Evolutionary conservation across 2,113 vertebrate genomes (phyloP), one percentile per base, ranked within the genome.

Genomic region (Agapornis roseicollis): DNA sequence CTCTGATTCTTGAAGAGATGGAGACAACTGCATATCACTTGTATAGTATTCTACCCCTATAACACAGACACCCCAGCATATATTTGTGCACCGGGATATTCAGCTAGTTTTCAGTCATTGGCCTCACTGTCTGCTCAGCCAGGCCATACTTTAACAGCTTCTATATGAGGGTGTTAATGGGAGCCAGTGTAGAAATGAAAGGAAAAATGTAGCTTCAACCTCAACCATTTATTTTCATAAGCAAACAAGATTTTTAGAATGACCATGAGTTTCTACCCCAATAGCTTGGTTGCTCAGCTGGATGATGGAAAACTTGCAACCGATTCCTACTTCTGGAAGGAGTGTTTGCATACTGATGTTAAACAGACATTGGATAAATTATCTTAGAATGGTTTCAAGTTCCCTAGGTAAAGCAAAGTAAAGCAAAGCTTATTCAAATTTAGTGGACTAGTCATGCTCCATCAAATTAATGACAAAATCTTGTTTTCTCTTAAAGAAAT

Each of bases 71-170:
- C 2, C 0, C 2, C 23, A 78, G 13, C 6, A 37, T 9, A 9
- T 35, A 39, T n/a, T n/a, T 0, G 0, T 71, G 20, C 11, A 16
- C 19, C 6, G 4, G 2, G 1, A 73, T 83, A 47, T 56, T 73
- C 14, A 73, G 4, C 9, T 19, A 35, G 8, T 47, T 83, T 89
- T 73, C n/a, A 37, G 2, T 11, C 0, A 3, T 11, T 0, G 0
- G 31, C 19, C 14, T 85, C 22, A 18, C 17, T 39, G 24, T 69
- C 39, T 69, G 35, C 14, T 87, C 25, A 66, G 47, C 31, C 47
- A 63, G 65, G 9, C 18, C 10, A 7, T 52, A 28, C 2, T 77
- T 78, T 44, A 77, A 13, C 2, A 5, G 13, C 4, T 77, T 86
- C 37, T 47, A 29, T 33, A 6, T 2, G 1, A 79, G 4, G 19